Conservation (phyloP, 2,888 invertebrate species). For the Cosmia pyralina region DNA sequence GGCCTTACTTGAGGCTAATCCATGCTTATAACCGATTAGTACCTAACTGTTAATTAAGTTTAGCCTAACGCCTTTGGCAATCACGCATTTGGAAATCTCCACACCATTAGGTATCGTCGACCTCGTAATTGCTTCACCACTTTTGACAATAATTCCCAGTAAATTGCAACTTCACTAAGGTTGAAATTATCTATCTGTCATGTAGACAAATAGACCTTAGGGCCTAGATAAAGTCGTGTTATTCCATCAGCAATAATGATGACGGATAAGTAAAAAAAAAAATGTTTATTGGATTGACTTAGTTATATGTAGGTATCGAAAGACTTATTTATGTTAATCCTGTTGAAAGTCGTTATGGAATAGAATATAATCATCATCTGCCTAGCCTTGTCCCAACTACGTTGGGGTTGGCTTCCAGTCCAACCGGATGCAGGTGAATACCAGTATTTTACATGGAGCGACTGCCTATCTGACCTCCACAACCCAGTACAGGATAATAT, state of each 20-base stretch:
- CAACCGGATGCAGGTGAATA: too few species aligned
- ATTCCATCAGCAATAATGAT: not conserved
- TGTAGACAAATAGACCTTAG: not conserved
- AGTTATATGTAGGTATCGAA: too few species aligned
- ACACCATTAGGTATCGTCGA: not conserved
- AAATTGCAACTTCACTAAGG: not conserved
- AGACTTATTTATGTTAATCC: too few species aligned
- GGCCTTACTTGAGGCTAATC: conserved; percentile 21
- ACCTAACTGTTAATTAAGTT: not conserved
- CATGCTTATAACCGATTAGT: conserved; percentile 19
- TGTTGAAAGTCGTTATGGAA: too few species aligned
- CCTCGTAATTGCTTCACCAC: not conserved
- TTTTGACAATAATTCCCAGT: not conserved
- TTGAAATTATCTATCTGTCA: not conserved
- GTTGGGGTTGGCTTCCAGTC: too few species aligned
- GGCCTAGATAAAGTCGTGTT: not conserved
- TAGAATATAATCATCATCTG: too few species aligned
- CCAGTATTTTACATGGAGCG: too few species aligned
- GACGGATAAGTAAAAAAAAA: too few species aligned
- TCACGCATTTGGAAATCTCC: conserved; percentile 15
- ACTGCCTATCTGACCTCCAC: too few species aligned
- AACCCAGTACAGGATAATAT: too few species aligned
- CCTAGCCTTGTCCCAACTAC: too few species aligned
- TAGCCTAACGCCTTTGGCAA: not conserved
- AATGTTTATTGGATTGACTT: too few species aligned